Base-by-base conservation (phyloP, 2,888 invertebrate species). In the Drosophila prolongata region DNA sequence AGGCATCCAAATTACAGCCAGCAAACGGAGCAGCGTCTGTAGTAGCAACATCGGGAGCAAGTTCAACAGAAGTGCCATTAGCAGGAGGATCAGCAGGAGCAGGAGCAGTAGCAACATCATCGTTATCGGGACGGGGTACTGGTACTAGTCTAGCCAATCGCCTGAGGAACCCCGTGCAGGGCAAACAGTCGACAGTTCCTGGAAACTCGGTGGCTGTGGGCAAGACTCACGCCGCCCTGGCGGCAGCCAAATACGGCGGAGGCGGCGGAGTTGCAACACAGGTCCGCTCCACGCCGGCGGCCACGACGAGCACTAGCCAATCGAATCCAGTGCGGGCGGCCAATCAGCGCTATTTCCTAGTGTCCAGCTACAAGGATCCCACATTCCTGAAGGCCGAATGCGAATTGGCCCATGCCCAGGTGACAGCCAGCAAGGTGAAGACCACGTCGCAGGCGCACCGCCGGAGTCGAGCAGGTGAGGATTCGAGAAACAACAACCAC, bases 341-440 rank as follows among this genome's bases (percentile, higher is more conserved):
- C 52, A 91, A 91, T 79, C 86, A 89, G 61, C 78, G 85, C 10
- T 92, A 89, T 71, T 92, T 91, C 53, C 76, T 92, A 53, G 77
- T 90, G 1, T 83, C 90, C 57, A 87, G 86, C 37, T 92, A 87
- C 75, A 91, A 90, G 78, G 91, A 92, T 85, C 88, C 90, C 59
- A 90, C 90, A 60, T 92, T 92, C 65, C 85, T 92, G 0, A 91
- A 91, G 76, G 90, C 84, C 59, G 92, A 92, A 77, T 92, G 91
- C 77, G 91, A 92, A 61, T 77, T 92, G 77, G 92, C 92, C 8
- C 90, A 91, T 61, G 90, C 91, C n/a, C 92, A 91, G 79, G 89
- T 92, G 47, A 76, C 53, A 24, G 34, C 70, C 14, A 42, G 37
- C 34, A 65, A 65, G 6, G 68, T 6, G 14, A 65, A 35, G 16